phyloP scores from a whole-genome alignment of 1,140 invertebrate species.

The Stratiolaelaps scimitus region DNA sequence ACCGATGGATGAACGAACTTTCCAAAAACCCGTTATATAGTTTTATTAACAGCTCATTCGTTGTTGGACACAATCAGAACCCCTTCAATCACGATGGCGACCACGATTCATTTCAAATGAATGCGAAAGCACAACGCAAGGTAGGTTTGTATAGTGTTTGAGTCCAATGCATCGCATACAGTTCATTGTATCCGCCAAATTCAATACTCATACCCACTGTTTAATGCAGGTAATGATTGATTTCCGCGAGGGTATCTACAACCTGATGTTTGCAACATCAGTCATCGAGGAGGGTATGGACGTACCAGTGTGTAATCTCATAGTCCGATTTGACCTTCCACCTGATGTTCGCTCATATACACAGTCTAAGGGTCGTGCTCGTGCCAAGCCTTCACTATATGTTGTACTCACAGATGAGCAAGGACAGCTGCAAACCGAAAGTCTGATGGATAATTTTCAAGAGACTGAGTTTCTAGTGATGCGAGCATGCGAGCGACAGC shows the following conservation, averaged over 20 bases:
- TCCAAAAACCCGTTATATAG: conserved; percentile 24
- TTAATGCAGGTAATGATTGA: conserved; percentile 48
- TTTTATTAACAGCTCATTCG: conserved; percentile 33
- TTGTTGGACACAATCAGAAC: conserved; percentile 33
- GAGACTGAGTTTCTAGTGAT: conserved; percentile 15
- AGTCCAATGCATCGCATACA: too few species aligned
- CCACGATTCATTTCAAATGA: conserved; percentile 12
- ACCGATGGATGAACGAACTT: conserved; percentile 33
- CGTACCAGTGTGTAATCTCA: conserved; percentile 60
- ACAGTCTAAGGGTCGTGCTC: conserved; percentile 54
- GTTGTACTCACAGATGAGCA: conserved; percentile 50
- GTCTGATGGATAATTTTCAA: not conserved
- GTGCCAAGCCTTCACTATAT: conserved; percentile 56
- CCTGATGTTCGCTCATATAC: conserved; percentile 56
- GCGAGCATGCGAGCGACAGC: not conserved
- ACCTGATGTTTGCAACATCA: conserved; percentile 69
- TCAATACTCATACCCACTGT: too few species aligned
- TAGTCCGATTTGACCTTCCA: conserved; percentile 58
- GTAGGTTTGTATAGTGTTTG: conserved; percentile 59
- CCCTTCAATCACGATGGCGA: not conserved
- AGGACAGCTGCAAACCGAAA: conserved; percentile 29
- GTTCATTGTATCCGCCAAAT: too few species aligned
- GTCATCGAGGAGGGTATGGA: conserved; percentile 71
- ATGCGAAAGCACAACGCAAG: conserved; percentile 43
- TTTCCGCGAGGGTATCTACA: conserved; percentile 82